Percentiles rank a stretch among this genome's conserved stretches.
These are phyloP conservation scores for Anthopleura xanthogrammica DNA, from an alignment of 92 coral and sea anemone genomes.

Conservation along the genomic window DNA sequence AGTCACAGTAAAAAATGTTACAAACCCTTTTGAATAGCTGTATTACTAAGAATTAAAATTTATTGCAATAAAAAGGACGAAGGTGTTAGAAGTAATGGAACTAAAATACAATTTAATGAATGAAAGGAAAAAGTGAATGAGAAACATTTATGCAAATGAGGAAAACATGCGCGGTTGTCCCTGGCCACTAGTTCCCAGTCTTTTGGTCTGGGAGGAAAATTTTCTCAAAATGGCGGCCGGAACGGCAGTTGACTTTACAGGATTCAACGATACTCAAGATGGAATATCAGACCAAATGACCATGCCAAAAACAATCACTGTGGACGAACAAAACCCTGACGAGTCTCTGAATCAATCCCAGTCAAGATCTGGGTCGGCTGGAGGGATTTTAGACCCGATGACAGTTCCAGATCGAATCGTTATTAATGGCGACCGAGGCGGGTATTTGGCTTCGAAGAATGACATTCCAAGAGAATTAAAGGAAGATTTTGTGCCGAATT, in stretches of 20 bases:
- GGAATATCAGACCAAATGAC: conserved; percentile 62
- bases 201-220: background rate
- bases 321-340: conserved; percentile 47
- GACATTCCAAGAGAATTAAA: conserved; percentile 66
- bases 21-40: too few relatives aligned
- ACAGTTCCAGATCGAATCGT: conserved; percentile 90
- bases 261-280: conserved; percentile 51
- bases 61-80: too few relatives aligned
- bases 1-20: too few relatives aligned
- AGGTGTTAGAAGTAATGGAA: too few relatives aligned
- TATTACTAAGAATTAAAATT: too few relatives aligned
- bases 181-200: conserved; percentile 19
- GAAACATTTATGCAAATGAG: too few relatives aligned
- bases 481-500: conserved; percentile 60
- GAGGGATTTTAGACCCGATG: conserved; percentile 60
- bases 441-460: conserved; percentile 38
- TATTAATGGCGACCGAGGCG: conserved; percentile 56
- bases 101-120: too few relatives aligned
- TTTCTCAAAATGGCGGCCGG: conserved; percentile 39
- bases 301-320: conserved; percentile 81
- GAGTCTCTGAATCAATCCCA: conserved; percentile 31
- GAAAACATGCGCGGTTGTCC: too few relatives aligned
- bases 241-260: conserved; percentile 55
- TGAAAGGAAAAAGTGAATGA: too few relatives aligned
- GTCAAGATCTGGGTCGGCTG: conserved; percentile 11